These are phyloP conservation scores for Atrichornis clamosus DNA, from an alignment of 2,113 vertebrate genomes.

Conservation along the genomic window DNA sequence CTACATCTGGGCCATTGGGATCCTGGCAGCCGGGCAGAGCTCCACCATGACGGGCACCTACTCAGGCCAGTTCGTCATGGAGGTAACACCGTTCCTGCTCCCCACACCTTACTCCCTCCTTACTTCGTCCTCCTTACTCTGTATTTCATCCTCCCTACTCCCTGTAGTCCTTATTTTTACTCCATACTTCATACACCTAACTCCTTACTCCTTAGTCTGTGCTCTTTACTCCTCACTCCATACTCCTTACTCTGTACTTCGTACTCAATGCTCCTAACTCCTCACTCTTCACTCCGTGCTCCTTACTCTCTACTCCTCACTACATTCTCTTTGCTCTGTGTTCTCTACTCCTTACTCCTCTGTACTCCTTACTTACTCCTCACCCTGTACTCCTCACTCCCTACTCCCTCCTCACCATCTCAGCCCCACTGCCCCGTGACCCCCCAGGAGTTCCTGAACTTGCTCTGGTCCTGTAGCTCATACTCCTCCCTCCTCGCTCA, in stretches of 20 bases:
- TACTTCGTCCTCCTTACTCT: background rate
- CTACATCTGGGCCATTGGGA: conserved; percentile 96
- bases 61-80: conserved; percentile 98
- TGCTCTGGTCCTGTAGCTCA: background rate
- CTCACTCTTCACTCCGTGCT: background rate
- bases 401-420: background rate
- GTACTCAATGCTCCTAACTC: background rate
- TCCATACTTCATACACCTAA: too few relatives aligned
- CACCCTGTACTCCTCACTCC: background rate
- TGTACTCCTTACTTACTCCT: background rate
- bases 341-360: background rate
- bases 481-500: background rate
- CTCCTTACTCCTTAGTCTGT: too few relatives aligned
- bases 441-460: background rate
- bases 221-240: background rate
- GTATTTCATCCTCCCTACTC: background rate
- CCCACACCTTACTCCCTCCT: background rate
- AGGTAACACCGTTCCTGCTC: conserved; percentile 69
- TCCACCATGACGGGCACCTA: conserved; percentile 98
- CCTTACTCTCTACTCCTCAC: background rate
- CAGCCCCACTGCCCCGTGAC: background rate
- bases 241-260: background rate
- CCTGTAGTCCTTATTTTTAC: too few relatives aligned
- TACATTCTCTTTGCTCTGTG: accelerated
- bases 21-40: conserved; percentile 96